Evolutionary conservation across 2,113 vertebrate species (phyloP).

Genomic region (Indri indri): DNA sequence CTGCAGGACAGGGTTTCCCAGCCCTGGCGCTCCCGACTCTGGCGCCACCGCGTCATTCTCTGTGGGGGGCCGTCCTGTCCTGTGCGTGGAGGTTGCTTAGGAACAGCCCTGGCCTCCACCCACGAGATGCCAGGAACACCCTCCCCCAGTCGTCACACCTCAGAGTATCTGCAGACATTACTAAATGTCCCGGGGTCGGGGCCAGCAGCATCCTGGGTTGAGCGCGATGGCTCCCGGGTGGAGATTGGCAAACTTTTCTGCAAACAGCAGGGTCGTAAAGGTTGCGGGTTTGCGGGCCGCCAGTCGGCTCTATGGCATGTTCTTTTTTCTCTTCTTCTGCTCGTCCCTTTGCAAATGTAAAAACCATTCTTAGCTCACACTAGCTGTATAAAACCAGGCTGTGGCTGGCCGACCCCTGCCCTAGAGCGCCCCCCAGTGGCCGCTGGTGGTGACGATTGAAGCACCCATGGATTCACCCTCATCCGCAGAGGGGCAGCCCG

Average conservation of each 20-base stretch:
- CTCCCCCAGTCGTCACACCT: background rate
- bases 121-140: background rate
- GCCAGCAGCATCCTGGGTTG: background rate
- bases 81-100: fast-evolving
- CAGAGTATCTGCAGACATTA: background rate
- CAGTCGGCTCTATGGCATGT: fast-evolving
- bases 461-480: no score
- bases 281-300: no score
- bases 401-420: background rate
- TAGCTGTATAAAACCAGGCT: background rate
- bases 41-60: background rate
- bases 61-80: background rate
- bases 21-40: fast-evolving
- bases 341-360: background rate
- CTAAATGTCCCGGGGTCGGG: fast-evolving
- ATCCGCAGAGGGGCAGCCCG: background rate
- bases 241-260: background rate
- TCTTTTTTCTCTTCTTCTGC: background rate
- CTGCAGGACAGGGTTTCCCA: background rate
- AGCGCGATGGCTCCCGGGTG: background rate
- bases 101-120: background rate
- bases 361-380: background rate
- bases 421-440: background rate
- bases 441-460: background rate
- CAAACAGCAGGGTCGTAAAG: background rate